A percentile compares a stretch with the other conserved stretches of the same genome.
These are phyloP conservation scores for Pygmarrhopalites habei DNA, from an alignment of 1,140 invertebrate species.

Conservation along the genomic window DNA sequence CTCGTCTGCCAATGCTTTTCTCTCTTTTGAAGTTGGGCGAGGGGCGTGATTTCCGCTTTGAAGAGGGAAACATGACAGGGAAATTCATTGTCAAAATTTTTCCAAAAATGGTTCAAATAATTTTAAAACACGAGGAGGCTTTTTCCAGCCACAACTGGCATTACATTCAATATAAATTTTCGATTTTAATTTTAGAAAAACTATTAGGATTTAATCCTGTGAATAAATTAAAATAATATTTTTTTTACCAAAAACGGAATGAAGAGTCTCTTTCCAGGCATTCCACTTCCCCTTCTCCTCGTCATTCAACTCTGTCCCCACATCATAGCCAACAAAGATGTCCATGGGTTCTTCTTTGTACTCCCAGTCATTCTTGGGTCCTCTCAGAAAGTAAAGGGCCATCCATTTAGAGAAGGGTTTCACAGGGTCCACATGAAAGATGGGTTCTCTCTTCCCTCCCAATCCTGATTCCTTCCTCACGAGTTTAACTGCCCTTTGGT, in stretches of 20 bases:
- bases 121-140: too few relatives aligned
- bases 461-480: background rate
- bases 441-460: background rate
- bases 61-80: background rate
- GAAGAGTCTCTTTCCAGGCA: background rate
- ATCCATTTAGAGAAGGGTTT: background rate
- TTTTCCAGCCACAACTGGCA: too few relatives aligned
- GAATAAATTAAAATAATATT: too few relatives aligned
- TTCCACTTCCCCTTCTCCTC: background rate
- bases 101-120: background rate
- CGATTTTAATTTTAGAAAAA: too few relatives aligned
- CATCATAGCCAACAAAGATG: background rate
- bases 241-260: background rate
- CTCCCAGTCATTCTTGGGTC: background rate
- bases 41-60: slow-evolving; percentile 8
- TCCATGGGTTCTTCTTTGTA: background rate
- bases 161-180: too few relatives aligned
- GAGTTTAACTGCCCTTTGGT: slow-evolving; percentile 13
- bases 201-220: too few relatives aligned
- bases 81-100: background rate
- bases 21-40: background rate
- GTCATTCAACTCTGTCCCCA: background rate
- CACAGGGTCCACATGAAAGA: background rate
- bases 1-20: slow-evolving; percentile 20
- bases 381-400: background rate